A percentile compares a stretch with the other conserved stretches of the same genome.
Evolutionary conservation across 2,113 vertebrate genomes (phyloP).

Genomic region (Lagopus muta): DNA sequence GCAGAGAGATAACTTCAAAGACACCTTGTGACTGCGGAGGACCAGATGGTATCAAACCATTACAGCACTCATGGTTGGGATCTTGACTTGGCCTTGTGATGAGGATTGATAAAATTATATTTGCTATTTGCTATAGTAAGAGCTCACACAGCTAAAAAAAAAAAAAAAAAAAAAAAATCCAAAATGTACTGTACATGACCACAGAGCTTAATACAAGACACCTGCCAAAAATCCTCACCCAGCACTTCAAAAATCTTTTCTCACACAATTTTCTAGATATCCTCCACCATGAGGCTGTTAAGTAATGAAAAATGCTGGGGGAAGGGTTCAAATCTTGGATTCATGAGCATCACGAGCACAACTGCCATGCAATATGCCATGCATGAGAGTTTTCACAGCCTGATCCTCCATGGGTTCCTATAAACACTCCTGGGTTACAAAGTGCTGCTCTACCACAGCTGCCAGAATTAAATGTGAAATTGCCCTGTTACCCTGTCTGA

Average conservation of each 20-base stretch:
- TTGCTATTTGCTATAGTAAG: background rate
- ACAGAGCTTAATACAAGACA: background rate
- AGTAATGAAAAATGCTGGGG: background rate
- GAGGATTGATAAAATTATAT: background rate
- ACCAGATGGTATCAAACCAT: background rate
- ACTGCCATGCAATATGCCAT: background rate
- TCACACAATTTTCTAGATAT: background rate
- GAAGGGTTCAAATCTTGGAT: background rate
- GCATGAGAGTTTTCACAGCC: background rate
- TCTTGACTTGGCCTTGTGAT: background rate
- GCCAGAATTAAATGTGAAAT: background rate
- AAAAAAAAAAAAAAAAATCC: background rate
- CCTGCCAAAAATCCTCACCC: background rate
- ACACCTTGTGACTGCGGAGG: background rate
- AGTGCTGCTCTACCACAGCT: background rate
- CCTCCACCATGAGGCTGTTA: background rate
- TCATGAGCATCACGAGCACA: rapidly evolving
- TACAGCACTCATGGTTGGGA: background rate
- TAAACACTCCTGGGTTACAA: background rate
- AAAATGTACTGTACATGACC: background rate
- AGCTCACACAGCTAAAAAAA: background rate
- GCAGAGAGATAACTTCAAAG: background rate
- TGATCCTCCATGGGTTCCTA: background rate
- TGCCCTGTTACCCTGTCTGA: background rate
- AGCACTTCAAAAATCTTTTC: background rate